Percentiles rank a stretch among this genome's conserved stretches.
Conservation (phyloP, 1,140 invertebrate species). For the Calliopsis andreniformis region DNA sequence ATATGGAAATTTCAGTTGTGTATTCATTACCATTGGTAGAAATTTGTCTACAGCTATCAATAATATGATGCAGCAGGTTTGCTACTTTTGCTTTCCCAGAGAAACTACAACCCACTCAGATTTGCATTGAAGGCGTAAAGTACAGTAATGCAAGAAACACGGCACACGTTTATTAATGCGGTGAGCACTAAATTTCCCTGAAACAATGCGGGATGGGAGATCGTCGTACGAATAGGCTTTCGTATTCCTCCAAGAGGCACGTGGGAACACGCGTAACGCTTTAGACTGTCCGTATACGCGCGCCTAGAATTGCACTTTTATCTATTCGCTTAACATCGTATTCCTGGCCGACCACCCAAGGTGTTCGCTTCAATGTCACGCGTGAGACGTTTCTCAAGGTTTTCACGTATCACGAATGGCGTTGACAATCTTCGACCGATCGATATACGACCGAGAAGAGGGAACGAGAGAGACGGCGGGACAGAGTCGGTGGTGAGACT, state of each 20-base stretch:
- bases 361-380: constrained; percentile 13
- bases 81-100: too few relatives aligned
- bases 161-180: background rate
- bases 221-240: background rate
- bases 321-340: constrained; percentile 21
- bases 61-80: too few relatives aligned
- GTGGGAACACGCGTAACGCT: background rate
- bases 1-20: too few relatives aligned
- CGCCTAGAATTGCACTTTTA: constrained; percentile 35
- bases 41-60: too few relatives aligned
- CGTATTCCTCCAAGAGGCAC: background rate
- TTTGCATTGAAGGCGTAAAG: background rate
- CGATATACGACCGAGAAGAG: constrained; percentile 37
- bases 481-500: constrained; percentile 9
- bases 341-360: constrained; percentile 43
- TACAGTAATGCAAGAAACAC: background rate
- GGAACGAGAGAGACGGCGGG: constrained; percentile 9
- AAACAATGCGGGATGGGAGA: background rate
- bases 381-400: constrained; percentile 35
- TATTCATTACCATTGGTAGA: too few relatives aligned
- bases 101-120: too few relatives aligned
- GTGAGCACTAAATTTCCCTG: background rate
- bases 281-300: background rate
- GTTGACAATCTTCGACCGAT: constrained; percentile 53
- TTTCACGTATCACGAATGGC: constrained; percentile 48